These are phyloP conservation scores for Drosophila miranda DNA, from an alignment of 1,140 invertebrate species.

Conservation along the genomic window DNA sequence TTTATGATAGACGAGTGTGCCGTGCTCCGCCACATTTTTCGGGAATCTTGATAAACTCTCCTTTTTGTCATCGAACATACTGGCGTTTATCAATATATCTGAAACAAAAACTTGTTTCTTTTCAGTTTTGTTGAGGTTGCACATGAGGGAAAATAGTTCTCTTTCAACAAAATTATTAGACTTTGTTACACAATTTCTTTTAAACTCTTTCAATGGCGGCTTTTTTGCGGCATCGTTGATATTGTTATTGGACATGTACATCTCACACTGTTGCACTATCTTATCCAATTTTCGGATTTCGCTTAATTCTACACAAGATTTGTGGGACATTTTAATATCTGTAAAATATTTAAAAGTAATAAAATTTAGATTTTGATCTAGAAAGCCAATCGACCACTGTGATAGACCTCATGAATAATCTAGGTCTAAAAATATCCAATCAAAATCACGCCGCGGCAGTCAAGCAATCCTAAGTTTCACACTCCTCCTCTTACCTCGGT, in stretches of 20 bases:
- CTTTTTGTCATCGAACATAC: constrained; percentile 55
- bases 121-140: constrained; percentile 61
- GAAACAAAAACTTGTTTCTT: constrained; percentile 67
- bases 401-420: no score
- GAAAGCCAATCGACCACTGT: no score
- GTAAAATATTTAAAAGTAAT: constrained; percentile 26
- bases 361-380: neutral
- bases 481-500: no score
- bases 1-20: constrained; percentile 42
- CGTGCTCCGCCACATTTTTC: constrained; percentile 40
- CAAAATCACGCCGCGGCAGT: no score
- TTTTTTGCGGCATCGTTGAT: constrained; percentile 42
- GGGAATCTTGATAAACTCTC: constrained; percentile 40
- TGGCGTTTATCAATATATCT: constrained; percentile 63
- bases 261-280: constrained; percentile 70
- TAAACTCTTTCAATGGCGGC: constrained; percentile 41
- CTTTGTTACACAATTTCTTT: constrained; percentile 49
- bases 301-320: constrained; percentile 68
- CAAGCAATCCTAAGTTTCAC: no score
- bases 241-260: constrained; percentile 63
- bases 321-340: constrained; percentile 60
- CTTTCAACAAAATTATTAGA: constrained; percentile 64
- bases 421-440: no score
- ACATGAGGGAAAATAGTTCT: constrained; percentile 66
- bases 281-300: constrained; percentile 74